Conservation (phyloP, 2,113 vertebrate genomes). For the Abramis brama region DNA sequence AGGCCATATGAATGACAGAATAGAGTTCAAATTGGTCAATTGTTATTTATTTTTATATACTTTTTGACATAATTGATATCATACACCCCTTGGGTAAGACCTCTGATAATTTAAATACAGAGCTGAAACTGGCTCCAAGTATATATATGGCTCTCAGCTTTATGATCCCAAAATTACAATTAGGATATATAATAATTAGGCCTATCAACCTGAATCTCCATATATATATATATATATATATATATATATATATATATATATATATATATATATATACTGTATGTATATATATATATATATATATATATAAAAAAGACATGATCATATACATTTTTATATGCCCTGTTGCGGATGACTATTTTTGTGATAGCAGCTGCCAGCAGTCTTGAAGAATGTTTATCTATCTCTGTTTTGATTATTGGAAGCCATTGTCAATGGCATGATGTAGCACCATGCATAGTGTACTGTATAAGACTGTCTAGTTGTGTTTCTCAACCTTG, state of each 20-base stretch:
- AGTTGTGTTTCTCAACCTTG: background rate
- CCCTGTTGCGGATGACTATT: background rate
- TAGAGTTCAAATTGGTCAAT: background rate
- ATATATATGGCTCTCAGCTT: too few species aligned
- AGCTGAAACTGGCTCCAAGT: too few species aligned
- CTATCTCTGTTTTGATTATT: background rate
- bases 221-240: background rate
- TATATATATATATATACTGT: background rate
- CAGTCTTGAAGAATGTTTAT: background rate
- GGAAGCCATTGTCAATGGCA: background rate
- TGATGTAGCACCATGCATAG: background rate
- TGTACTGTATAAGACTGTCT: background rate
- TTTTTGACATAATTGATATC: too few species aligned
- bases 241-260: background rate
- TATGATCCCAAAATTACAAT: too few species aligned
- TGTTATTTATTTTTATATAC: too few species aligned
- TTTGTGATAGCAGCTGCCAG: background rate
- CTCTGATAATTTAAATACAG: too few species aligned
- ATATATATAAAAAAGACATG: background rate
- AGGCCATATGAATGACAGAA: background rate
- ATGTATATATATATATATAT: background rate
- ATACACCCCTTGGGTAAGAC: too few species aligned
- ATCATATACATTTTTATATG: too few species aligned
- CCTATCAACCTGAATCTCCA: too few species aligned
- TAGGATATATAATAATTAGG: too few species aligned